Evolutionary conservation across 2,888 invertebrate genomes (phyloP).

Genomic region (Eristalis pertinax): DNA sequence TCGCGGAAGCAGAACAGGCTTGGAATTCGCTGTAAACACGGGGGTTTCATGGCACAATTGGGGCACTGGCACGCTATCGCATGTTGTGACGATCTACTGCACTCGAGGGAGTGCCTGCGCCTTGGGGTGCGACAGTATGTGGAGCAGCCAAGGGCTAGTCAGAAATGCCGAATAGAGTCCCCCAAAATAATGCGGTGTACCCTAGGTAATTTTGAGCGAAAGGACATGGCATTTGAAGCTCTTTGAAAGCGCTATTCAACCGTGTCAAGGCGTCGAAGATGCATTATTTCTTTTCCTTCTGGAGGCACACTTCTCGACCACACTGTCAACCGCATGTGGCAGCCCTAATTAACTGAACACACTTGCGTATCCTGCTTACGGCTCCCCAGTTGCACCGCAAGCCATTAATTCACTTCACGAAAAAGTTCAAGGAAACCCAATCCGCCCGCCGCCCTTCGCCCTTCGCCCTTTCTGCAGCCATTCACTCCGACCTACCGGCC

Average conservation of each 20-base stretch:
- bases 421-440: constrained; percentile 29
- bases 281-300: background rate
- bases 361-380: constrained; percentile 3
- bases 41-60: constrained; percentile 22
- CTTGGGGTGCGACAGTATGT: constrained; percentile 3
- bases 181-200: background rate
- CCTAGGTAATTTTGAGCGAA: background rate
- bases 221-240: background rate
- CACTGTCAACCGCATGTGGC: background rate
- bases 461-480: background rate
- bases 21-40: constrained; percentile 20
- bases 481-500: background rate
- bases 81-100: constrained; percentile 5
- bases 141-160: background rate
- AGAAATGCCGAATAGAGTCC: background rate
- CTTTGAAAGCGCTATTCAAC: no score
- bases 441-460: background rate
- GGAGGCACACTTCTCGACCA: background rate
- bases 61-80: constrained; percentile 37
- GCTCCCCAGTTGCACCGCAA: constrained; percentile 3
- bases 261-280: no score
- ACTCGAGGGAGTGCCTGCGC: constrained; percentile 7
- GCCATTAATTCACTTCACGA: constrained; percentile 3
- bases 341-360: background rate
- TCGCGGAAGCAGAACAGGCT: background rate